These are phyloP conservation scores for Notothenia rossii DNA, from an alignment of 2,113 vertebrate genomes.

Conservation along the genomic window DNA sequence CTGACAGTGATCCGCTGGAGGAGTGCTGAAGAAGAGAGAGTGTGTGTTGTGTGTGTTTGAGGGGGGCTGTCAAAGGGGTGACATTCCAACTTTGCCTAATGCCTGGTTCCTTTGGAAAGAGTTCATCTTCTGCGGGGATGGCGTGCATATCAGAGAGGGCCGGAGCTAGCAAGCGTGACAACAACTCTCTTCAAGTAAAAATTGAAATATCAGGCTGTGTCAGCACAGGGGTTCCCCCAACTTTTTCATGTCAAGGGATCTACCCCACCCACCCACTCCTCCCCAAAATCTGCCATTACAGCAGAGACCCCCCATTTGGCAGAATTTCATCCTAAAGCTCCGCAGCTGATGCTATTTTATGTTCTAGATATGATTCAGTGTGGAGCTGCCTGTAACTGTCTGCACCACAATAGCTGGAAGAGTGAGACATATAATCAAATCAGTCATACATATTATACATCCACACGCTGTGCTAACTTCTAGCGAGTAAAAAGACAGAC, in stretches of 20 bases:
- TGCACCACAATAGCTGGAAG: slow-evolving; percentile 28
- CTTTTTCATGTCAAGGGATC: slow-evolving; percentile 56
- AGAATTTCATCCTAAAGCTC: slow-evolving; percentile 43
- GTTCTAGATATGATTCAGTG: slow-evolving; percentile 43
- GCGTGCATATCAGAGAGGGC: slow-evolving; percentile 63
- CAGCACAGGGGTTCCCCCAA: slow-evolving; percentile 52
- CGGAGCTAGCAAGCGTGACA: slow-evolving; percentile 74
- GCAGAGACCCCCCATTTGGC: slow-evolving; percentile 42
- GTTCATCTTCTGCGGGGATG: slow-evolving; percentile 76
- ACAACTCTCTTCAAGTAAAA: slow-evolving; percentile 73
- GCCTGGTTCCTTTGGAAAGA: slow-evolving; percentile 74
- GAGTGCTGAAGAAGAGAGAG: slow-evolving; percentile 88
- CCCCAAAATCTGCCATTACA: slow-evolving; percentile 35
- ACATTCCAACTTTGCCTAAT: slow-evolving; percentile 82
- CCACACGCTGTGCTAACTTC: slow-evolving; percentile 47
- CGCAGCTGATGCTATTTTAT: slow-evolving; percentile 46
- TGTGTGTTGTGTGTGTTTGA: slow-evolving; percentile 15
- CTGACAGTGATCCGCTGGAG: slow-evolving; percentile 98
- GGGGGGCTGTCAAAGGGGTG: slow-evolving; percentile 73
- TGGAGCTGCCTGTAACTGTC: slow-evolving; percentile 40
- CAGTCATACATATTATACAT: slow-evolving; percentile 54
- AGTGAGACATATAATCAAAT: slow-evolving; percentile 64
- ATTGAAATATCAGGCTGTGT: slow-evolving; percentile 75
- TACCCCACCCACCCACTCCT: slow-evolving; percentile 36
- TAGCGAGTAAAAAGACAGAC: slow-evolving; percentile 1